Base-by-base conservation (phyloP, 2,797 vertebrate genomes). In the Sebastes jordani region DNA sequence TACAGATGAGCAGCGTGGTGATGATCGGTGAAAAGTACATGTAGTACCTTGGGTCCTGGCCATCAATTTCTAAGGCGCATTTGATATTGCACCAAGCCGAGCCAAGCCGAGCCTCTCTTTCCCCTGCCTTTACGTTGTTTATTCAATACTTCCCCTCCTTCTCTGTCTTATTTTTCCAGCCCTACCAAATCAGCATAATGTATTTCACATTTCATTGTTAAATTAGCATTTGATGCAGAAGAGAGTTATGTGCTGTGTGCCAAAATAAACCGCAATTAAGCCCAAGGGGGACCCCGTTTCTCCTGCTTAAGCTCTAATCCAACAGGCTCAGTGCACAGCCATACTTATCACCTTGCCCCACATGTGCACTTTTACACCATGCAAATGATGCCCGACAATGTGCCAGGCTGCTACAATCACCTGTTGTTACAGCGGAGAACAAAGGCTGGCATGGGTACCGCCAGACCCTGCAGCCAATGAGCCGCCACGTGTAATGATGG, bases 191-290 rank as follows among this genome's bases (percentile, higher is more conserved):
- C 86, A 84, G 76, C 89, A 93, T 89, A 93, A 94, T 93, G 86
- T 70, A 89, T 90, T 94, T 93, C 84, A 86, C 79, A 90, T 91
- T 91, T 82, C 82, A 86, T 90, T 88, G 88, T 91, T 82, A 91
- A 92, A 96, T 94, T 92, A 91, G 87, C 91, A 93, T 95, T 93
- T 94, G 85, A 93, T 94, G 92, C 89, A 89, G 82, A 82, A 88
- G 76, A 89, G 78, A 83, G 88, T 85, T 90, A 70, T 79, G 78
- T 80, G 74, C 83, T 46, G 36, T 54, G 80, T 89, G 93, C 91
- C 90, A 93, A 94, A 93, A 95, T 91, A 88, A 89, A 91, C 88
- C 82, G 84, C 89, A 95, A 95, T 95, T 94, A 95, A 91, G 81
- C 92, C 92, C 88, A 92, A 91, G 92, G 91, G 90, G 86, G 82